These are phyloP conservation scores for Colinus virginianus DNA, from an alignment of 2,113 vertebrate genomes.

Conservation along the genomic window DNA sequence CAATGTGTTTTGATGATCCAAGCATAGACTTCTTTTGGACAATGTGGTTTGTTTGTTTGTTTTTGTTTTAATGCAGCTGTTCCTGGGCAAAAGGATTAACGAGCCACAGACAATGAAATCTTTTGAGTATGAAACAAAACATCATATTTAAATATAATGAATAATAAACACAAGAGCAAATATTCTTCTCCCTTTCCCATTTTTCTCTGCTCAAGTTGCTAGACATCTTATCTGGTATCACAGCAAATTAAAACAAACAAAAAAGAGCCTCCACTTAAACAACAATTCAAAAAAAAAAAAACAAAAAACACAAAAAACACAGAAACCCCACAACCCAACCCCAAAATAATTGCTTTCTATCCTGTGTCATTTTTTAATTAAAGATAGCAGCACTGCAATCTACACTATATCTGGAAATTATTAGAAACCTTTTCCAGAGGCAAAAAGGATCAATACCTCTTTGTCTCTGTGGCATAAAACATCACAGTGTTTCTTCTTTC, in stretches of 20 bases:
- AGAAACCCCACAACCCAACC: neutral
- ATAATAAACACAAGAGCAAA: constrained; percentile 36
- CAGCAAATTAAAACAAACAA: constrained; percentile 39
- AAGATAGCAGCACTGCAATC: constrained; percentile 76
- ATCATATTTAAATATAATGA: constrained; percentile 43
- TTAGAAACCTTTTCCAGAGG: constrained; percentile 80
- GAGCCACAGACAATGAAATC: neutral
- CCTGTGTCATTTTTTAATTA: constrained; percentile 82
- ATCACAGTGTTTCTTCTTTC: constrained; percentile 72
- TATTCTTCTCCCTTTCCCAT: neutral
- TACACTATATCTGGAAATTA: constrained; percentile 80
- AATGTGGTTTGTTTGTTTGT: neutral
- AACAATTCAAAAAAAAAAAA: neutral
- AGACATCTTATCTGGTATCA: constrained; percentile 22
- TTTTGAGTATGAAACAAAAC: constrained; percentile 31
- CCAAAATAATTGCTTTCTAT: constrained; percentile 75
- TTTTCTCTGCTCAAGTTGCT: neutral
- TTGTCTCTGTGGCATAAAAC: constrained; percentile 79
- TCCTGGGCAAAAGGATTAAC: neutral
- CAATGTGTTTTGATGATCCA: accelerated
- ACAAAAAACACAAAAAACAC: neutral
- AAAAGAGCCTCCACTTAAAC: constrained; percentile 27
- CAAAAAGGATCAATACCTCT: constrained; percentile 80
- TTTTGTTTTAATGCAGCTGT: neutral
- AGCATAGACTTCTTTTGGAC: neutral